These are phyloP conservation scores for Smutsia gigantea DNA, from an alignment of 2,797 vertebrate genomes.

Conservation along the genomic window DNA sequence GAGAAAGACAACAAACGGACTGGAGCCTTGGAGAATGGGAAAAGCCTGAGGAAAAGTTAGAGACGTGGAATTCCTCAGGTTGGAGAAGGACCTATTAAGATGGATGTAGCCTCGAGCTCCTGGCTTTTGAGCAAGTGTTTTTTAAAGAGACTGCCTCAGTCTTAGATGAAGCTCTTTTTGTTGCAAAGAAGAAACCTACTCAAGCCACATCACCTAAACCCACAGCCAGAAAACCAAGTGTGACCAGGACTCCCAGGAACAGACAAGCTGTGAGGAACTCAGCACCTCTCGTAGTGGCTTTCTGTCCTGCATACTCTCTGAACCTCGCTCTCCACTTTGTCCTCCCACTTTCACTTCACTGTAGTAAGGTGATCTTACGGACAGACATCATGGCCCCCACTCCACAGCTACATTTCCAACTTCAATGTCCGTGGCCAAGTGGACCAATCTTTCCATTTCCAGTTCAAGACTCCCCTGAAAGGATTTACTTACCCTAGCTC, in stretches of 20 bases:
- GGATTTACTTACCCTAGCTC: neutral
- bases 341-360: neutral
- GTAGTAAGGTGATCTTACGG: neutral
- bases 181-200: neutral
- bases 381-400: neutral
- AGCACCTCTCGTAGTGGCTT: neutral
- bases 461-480: neutral
- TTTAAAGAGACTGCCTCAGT: neutral
- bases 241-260: neutral
- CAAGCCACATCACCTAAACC: neutral
- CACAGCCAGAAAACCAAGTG: neutral
- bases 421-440: neutral
- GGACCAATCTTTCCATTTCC: neutral
- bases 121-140: neutral
- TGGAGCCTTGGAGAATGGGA: neutral
- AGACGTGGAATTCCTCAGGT: neutral
- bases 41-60: neutral
- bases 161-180: neutral
- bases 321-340: neutral
- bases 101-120: neutral
- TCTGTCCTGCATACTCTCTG: neutral
- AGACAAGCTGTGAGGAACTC: neutral
- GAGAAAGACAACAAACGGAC: slow-evolving; percentile 13
- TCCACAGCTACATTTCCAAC: neutral
- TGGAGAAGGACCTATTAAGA: neutral